Percentiles rank a stretch among this genome's conserved stretches.
These are phyloP conservation scores for Mystacornis crossleyi DNA, from an alignment of 2,113 vertebrate species.

Conservation along the genomic window DNA sequence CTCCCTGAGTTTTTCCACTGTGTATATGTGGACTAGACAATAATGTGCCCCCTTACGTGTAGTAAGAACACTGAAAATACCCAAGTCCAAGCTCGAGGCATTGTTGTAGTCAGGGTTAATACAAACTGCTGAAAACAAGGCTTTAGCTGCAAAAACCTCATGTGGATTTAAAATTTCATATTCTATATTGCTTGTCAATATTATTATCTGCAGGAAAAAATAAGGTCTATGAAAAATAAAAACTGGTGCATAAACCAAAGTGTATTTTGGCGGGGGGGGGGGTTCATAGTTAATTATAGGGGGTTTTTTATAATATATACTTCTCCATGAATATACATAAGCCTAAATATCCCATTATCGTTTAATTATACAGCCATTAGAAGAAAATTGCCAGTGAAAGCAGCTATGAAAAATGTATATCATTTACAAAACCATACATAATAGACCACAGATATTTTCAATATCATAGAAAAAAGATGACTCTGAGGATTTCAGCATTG, in stretches of 20 bases:
- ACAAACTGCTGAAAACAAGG: neutral
- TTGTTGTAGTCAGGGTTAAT: neutral
- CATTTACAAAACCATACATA: constrained; percentile 47
- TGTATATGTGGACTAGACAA: neutral
- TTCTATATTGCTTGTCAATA: neutral
- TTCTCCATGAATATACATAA: constrained; percentile 67
- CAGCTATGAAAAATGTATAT: constrained; percentile 54
- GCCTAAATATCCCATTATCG: constrained; percentile 53
- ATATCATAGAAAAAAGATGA: neutral
- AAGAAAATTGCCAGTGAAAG: constrained; percentile 65
- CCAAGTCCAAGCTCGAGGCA: neutral
- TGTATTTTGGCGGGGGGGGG: rapidly evolving
- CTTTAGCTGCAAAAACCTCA: neutral
- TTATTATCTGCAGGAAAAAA: neutral
- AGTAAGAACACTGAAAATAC: neutral
- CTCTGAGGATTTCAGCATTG: constrained; percentile 25
- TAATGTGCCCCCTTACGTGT: neutral
- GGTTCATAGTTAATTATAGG: constrained; percentile 47
- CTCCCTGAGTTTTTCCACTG: neutral
- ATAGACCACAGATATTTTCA: constrained; percentile 25
- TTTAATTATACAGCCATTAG: constrained; percentile 71
- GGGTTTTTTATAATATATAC: constrained; percentile 50
- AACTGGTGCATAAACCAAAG: constrained; percentile 10
- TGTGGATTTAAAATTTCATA: neutral
- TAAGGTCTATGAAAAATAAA: neutral